Evolutionary conservation across 2,113 vertebrate species (phyloP).

Genomic region (Anhinga anhinga): DNA sequence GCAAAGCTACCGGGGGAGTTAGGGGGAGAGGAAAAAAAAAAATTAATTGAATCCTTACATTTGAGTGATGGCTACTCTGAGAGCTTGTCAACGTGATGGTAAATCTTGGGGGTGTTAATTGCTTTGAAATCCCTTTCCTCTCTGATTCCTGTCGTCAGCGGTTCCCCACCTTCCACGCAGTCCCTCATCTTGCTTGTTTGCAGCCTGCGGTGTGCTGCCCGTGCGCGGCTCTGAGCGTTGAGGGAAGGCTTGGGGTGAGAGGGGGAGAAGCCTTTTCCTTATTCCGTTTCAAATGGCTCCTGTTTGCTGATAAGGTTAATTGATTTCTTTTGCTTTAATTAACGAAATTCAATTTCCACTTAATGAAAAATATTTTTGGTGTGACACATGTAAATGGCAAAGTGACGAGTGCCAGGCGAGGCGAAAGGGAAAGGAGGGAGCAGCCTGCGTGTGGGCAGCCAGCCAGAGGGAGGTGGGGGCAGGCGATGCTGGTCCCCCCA

Average conservation of each 20-base stretch:
- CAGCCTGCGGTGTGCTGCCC: neutral
- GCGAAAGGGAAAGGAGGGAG: neutral
- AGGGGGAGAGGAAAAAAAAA: neutral
- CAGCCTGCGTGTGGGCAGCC: neutral
- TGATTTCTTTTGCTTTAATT: conserved; percentile 82
- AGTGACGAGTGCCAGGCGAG: conserved; percentile 6
- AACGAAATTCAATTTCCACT: conserved; percentile 76
- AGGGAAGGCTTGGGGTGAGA: neutral
- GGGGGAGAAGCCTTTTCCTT: conserved; percentile 18
- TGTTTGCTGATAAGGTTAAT: conserved; percentile 75
- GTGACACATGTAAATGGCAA: conserved; percentile 58
- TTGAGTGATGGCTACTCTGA: conserved; percentile 56
- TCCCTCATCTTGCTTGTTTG: neutral
- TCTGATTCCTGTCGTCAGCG: neutral
- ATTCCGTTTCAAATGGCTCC: conserved; percentile 63
- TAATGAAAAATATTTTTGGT: conserved; percentile 67
- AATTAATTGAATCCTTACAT: conserved; percentile 58
- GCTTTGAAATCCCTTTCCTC: conserved; percentile 13
- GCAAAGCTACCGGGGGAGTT: neutral
- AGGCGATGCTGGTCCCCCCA: rapidly evolving
- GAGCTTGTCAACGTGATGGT: conserved; percentile 40
- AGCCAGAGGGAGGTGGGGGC: neutral
- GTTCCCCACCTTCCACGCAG: neutral
- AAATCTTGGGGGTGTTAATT: conserved; percentile 46
- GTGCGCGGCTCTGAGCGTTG: neutral